Conservation (phyloP, 2,797 vertebrate species). For the Sebastes diploproa region DNA sequence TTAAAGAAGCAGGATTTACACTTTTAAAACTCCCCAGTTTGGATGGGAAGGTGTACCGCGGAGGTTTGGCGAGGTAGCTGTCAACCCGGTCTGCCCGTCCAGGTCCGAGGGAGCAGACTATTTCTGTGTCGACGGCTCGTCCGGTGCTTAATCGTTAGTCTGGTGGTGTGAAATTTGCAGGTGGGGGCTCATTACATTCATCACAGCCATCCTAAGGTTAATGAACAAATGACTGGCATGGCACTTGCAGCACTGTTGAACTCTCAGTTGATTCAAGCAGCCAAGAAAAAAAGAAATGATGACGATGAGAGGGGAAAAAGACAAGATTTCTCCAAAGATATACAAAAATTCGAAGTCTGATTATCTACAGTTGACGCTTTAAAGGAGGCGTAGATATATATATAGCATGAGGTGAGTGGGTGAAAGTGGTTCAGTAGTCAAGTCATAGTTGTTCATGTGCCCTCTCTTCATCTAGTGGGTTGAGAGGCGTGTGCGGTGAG, state of each 20-base stretch:
- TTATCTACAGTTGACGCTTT: slow-evolving; percentile 54
- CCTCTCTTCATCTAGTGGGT: slow-evolving; percentile 25
- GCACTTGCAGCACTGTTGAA: slow-evolving; percentile 34
- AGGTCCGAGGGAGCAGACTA: slow-evolving; percentile 20
- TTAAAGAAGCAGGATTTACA: slow-evolving; percentile 33
- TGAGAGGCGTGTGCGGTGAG: slow-evolving; percentile 59
- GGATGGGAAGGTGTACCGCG: slow-evolving; percentile 23
- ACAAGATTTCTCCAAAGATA: slow-evolving; percentile 37
- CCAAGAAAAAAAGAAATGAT: slow-evolving; percentile 8
- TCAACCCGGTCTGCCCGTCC: slow-evolving; percentile 19
- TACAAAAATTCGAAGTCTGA: slow-evolving; percentile 38
- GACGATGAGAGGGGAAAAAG: neutral
- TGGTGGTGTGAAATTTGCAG: slow-evolving; percentile 8
- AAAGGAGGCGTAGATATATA: slow-evolving; percentile 37
- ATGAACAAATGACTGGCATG: slow-evolving; percentile 25
- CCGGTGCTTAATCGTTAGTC: neutral
- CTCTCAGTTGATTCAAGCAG: slow-evolving; percentile 35
- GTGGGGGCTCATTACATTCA: slow-evolving; percentile 56
- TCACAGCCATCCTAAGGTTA: slow-evolving; percentile 39
- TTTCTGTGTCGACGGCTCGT: neutral
- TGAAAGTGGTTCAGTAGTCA: slow-evolving; percentile 71
- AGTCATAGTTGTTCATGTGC: slow-evolving; percentile 34
- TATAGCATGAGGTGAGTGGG: slow-evolving; percentile 44
- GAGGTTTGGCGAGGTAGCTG: slow-evolving; percentile 28
- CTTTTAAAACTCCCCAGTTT: slow-evolving; percentile 15